Conservation (phyloP, 2,113 vertebrate genomes). For the Hippopotamus amphibius region DNA sequence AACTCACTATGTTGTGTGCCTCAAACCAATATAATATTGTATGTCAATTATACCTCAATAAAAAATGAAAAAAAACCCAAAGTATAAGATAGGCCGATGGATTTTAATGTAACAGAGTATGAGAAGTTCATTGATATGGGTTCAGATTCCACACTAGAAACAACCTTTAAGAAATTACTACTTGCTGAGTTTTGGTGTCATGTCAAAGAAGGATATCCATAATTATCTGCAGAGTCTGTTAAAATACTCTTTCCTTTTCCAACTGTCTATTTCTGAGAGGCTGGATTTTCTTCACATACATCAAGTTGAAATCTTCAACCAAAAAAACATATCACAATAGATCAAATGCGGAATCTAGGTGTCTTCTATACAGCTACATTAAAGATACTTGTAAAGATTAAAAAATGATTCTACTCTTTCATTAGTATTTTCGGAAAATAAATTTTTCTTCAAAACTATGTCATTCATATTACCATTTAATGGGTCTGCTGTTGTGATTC, state of each 20-base stretch:
- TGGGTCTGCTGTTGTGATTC: background rate
- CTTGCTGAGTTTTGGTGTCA: background rate
- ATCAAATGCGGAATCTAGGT: background rate
- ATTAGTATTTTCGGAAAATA: constrained; percentile 32
- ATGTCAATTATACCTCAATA: background rate
- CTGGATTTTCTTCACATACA: background rate
- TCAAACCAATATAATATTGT: background rate
- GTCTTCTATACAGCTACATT: background rate
- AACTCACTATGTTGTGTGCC: background rate
- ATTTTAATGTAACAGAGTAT: constrained; percentile 1
- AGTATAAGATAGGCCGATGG: background rate
- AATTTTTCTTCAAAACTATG: background rate
- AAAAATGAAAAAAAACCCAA: background rate
- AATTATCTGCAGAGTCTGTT: constrained; percentile 1
- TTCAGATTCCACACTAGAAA: background rate
- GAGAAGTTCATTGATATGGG: background rate
- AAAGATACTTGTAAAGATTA: constrained; percentile 30
- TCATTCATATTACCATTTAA: constrained; percentile 15
- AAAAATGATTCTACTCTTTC: background rate
- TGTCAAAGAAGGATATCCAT: constrained; percentile 32
- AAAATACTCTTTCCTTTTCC: constrained; percentile 19
- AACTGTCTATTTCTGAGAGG: background rate
- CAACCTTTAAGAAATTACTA: background rate
- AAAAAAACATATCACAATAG: background rate
- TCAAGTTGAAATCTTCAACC: constrained; percentile 50